Conservation (phyloP, 2,888 invertebrate species). For the Lycocerus yunnanus region DNA sequence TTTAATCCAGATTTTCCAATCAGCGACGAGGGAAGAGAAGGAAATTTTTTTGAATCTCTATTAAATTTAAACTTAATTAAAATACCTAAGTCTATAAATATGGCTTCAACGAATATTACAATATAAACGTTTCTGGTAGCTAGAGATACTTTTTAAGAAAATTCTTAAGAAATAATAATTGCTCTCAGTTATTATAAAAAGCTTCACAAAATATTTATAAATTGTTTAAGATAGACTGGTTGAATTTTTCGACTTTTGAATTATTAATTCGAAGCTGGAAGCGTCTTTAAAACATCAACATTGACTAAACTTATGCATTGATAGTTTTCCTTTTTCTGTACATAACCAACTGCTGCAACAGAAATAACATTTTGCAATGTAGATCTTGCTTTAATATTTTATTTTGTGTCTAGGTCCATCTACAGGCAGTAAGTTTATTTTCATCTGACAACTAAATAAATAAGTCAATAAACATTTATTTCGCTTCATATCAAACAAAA, state of each 20-base stretch:
- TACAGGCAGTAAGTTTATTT: background rate
- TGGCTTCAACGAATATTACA: no score
- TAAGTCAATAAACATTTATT: background rate
- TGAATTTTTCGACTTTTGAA: background rate
- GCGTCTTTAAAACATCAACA: background rate
- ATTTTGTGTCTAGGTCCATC: background rate
- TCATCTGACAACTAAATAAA: background rate
- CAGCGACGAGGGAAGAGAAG: no score
- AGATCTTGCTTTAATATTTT: background rate
- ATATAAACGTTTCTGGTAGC: no score
- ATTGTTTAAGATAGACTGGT: background rate
- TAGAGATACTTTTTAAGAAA: no score
- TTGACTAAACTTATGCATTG: background rate
- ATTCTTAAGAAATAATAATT: background rate
- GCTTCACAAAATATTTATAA: background rate
- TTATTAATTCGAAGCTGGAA: background rate
- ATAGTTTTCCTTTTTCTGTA: background rate
- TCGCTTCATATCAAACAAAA: background rate
- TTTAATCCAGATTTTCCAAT: no score
- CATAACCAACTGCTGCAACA: background rate
- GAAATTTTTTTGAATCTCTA: no score
- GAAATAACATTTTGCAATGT: background rate
- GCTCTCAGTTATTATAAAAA: background rate
- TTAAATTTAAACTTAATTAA: no score
- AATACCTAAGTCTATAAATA: no score